Evolutionary conservation across 2,797 vertebrate species (phyloP).

Genomic region (Orientallactaga sibirica): DNA sequence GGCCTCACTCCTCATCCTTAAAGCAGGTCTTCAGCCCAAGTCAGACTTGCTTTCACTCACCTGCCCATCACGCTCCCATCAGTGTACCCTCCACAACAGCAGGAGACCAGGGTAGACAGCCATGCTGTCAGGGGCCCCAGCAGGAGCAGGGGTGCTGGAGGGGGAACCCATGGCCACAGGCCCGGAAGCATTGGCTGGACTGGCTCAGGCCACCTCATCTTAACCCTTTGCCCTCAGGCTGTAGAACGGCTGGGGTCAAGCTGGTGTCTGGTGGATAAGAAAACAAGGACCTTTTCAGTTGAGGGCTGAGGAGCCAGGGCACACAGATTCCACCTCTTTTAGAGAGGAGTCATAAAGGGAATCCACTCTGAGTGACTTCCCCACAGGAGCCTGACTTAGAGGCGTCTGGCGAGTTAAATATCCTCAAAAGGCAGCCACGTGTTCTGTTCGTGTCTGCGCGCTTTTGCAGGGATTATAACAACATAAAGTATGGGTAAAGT

Average conservation of each 20-base stretch:
- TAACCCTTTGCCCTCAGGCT: background rate
- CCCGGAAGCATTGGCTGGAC: background rate
- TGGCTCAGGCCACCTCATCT: background rate
- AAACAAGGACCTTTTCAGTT: background rate
- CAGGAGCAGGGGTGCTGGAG: background rate
- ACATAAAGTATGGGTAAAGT: constrained; percentile 37
- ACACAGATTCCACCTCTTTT: background rate
- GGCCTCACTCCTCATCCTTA: background rate
- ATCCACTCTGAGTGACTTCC: constrained; percentile 1
- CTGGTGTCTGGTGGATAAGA: background rate
- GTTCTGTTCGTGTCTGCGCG: background rate
- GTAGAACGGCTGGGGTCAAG: background rate
- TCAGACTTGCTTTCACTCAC: background rate
- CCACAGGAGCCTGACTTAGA: background rate
- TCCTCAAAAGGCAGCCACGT: background rate
- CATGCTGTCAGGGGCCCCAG: background rate
- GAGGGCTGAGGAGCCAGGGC: background rate
- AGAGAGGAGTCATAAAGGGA: constrained; percentile 1
- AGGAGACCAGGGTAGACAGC: background rate
- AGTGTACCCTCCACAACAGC: background rate
- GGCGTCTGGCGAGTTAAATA: constrained; percentile 6
- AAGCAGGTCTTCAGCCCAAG: background rate
- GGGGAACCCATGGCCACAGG: background rate
- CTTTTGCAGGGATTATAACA: constrained; percentile 47
- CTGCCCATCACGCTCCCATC: background rate